A percentile compares a stretch with the other conserved stretches of the same genome.
Conservation (phyloP, 2,888 invertebrate genomes). For the Itoplectis maculator region DNA sequence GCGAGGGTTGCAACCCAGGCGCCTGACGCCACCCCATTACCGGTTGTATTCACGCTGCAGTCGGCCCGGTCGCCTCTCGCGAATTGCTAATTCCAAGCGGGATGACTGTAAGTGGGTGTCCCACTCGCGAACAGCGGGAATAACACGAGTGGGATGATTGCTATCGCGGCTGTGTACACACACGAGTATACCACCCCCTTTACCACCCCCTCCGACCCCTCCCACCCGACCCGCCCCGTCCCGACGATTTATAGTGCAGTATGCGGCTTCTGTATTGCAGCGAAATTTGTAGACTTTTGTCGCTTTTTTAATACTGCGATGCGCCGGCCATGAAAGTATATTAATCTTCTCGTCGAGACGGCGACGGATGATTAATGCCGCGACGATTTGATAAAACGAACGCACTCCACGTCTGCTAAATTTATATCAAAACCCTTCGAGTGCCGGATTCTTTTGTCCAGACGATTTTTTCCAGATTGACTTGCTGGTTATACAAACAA, state of each 20-base stretch:
- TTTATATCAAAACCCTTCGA: too few species aligned
- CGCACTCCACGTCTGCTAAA: background rate
- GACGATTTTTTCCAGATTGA: too few species aligned
- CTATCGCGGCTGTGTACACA: conserved; percentile 19
- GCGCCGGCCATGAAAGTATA: too few species aligned
- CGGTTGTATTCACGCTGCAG: conserved; percentile 5
- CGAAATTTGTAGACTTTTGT: background rate
- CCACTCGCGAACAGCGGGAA: conserved; percentile 17
- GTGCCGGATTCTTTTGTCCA: too few species aligned
- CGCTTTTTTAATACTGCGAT: background rate
- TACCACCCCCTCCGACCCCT: background rate
- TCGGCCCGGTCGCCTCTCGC: conserved; percentile 16
- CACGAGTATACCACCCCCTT: conserved; percentile 1
- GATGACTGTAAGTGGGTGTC: conserved; percentile 23
- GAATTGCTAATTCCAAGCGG: conserved; percentile 43
- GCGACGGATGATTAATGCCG: too few species aligned
- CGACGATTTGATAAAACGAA: too few species aligned
- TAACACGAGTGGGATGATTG: conserved; percentile 24
- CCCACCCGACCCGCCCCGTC: background rate
- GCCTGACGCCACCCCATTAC: conserved; percentile 8
- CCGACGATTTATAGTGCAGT: conserved; percentile 9
- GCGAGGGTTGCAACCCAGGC: conserved; percentile 4
- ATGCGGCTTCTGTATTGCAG: background rate
- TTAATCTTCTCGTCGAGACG: too few species aligned
- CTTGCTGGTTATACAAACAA: too few species aligned